phyloP scores from a whole-genome alignment of 2,797 vertebrate genomes.

The Melanotaenia parkinsoni region DNA sequence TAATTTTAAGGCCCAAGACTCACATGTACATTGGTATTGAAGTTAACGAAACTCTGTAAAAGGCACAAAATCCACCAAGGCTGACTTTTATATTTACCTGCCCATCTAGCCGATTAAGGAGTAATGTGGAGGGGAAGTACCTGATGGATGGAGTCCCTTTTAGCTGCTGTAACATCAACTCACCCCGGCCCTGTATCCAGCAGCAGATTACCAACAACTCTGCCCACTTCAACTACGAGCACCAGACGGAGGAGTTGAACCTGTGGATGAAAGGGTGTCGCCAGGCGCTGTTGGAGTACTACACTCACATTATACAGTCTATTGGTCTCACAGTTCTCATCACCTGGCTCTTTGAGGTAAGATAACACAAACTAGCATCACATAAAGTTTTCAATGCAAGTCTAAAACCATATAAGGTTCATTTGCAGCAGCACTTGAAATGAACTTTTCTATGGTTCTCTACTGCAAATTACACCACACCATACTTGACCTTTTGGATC shows the following conservation, averaged over 20 bases:
- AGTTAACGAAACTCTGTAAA: neutral
- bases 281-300: constrained; percentile 89
- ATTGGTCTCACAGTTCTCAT: constrained; percentile 87
- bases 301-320: constrained; percentile 87
- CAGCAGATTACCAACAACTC: constrained; percentile 90
- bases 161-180: constrained; percentile 92
- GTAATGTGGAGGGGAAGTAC: constrained; percentile 90
- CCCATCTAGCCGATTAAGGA: constrained; percentile 85
- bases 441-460: neutral
- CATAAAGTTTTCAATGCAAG: neutral
- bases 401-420: neutral
- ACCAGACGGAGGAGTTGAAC: constrained; percentile 89
- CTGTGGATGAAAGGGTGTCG: constrained; percentile 90
- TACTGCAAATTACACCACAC: neutral
- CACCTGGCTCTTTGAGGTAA: constrained; percentile 93
- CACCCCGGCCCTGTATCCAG: constrained; percentile 92
- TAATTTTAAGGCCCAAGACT: neutral
- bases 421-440: neutral
- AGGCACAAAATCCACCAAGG: neutral
- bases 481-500: neutral
- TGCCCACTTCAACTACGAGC: constrained; percentile 91
- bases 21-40: neutral
- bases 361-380: constrained; percentile 16
- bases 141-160: constrained; percentile 90
- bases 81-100: neutral